Evolutionary conservation across 2,888 invertebrate genomes (phyloP).

Genomic region (Elaeidobius kamerunicus): DNA sequence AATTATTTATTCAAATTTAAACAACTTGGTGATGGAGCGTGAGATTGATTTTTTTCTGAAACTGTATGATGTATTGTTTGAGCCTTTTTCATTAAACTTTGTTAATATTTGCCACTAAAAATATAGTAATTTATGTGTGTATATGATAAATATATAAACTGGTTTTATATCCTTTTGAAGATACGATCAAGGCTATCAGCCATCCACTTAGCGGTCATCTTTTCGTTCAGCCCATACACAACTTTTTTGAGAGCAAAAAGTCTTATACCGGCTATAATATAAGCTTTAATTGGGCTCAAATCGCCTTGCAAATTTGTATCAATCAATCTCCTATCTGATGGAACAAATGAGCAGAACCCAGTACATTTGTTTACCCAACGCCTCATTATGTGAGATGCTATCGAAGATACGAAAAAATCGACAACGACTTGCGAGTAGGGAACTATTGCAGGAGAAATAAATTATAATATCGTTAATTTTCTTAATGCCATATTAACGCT

Average conservation of each 20-base stretch:
- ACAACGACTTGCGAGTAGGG: neutral
- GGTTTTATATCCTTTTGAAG: neutral
- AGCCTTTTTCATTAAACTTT: no score
- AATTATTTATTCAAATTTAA: no score
- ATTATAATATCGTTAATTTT: no score
- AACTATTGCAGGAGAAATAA: neutral
- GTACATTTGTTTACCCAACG: constrained; percentile 22
- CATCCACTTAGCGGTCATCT: neutral
- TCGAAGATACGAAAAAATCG: constrained; percentile 5
- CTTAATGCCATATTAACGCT: no score
- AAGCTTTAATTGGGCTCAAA: constrained; percentile 14
- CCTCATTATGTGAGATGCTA: constrained; percentile 20
- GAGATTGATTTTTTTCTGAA: no score
- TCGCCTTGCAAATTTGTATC: constrained; percentile 20
- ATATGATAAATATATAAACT: no score
- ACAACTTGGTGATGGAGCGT: no score
- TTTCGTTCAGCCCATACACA: neutral
- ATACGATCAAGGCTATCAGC: neutral
- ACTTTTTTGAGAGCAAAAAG: neutral
- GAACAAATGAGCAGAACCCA: constrained; percentile 18
- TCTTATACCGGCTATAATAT: neutral
- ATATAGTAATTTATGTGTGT: no score
- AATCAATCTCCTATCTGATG: constrained; percentile 13
- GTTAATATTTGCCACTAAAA: no score
- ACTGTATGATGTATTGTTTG: no score